A percentile compares a stretch with the other conserved stretches of the same genome.
phyloP scores from a whole-genome alignment of 1,140 invertebrate genomes.

The Drosophila sp. region DNA sequence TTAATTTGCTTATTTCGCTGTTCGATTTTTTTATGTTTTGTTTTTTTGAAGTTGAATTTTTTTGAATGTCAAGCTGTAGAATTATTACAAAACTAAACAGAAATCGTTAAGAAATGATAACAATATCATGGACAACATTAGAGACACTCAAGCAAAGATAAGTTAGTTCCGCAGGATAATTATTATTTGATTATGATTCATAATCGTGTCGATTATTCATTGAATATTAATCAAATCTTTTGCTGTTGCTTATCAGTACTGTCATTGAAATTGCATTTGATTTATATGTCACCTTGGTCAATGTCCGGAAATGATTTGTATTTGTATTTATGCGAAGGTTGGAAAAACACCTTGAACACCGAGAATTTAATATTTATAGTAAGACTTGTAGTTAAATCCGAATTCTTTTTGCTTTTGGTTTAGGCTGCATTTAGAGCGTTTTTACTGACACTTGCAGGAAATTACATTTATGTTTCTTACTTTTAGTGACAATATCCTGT shows the following conservation, averaged over 20 bases:
- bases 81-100: too few relatives aligned
- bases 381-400: slow-evolving; percentile 3
- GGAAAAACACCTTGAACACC: slow-evolving; percentile 16
- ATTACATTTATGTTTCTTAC: slow-evolving; percentile 65
- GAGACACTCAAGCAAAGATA: too few relatives aligned
- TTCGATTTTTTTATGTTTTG: too few relatives aligned
- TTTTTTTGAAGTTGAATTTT: too few relatives aligned
- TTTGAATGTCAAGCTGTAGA: too few relatives aligned
- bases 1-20: too few relatives aligned
- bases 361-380: neutral
- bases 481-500: slow-evolving; percentile 63
- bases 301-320: slow-evolving; percentile 46
- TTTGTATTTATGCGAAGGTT: slow-evolving; percentile 23
- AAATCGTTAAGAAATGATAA: too few relatives aligned
- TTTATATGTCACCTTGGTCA: slow-evolving; percentile 10
- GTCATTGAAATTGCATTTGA: slow-evolving; percentile 7
- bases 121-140: too few relatives aligned
- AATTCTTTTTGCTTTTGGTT: neutral
- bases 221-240: slow-evolving; percentile 4
- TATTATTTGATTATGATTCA: neutral
- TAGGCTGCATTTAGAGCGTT: slow-evolving; percentile 21
- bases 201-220: slow-evolving; percentile 6
- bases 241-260: neutral
- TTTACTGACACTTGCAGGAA: slow-evolving; percentile 48
- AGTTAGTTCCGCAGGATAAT: too few relatives aligned